Percentiles rank a stretch among this genome's conserved stretches.
Conservation (phyloP, 2,797 vertebrate species). For the Oreochromis mossambicus region DNA sequence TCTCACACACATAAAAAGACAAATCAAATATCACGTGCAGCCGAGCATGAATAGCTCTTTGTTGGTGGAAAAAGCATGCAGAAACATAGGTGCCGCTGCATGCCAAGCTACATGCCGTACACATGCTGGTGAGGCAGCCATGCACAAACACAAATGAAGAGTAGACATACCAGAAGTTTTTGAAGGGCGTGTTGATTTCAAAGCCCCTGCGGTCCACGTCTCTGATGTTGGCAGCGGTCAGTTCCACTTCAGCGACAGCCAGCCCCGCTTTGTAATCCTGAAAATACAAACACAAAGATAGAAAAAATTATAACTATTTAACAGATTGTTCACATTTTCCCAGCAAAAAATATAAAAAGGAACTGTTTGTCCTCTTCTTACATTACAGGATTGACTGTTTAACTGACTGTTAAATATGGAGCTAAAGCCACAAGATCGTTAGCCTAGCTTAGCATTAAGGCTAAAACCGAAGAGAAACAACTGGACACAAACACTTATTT, state of each 20-base stretch:
- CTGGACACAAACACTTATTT: not conserved
- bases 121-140: not conserved
- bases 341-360: not conserved
- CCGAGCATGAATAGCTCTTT: not conserved
- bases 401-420: not conserved
- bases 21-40: not conserved
- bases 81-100: not conserved
- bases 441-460: not conserved
- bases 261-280: slow-evolving; percentile 90
- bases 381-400: not conserved
- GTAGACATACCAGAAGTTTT: slow-evolving; percentile 87
- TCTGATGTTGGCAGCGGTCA: slow-evolving; percentile 89
- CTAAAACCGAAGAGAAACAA: not conserved
- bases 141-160: slow-evolving; percentile 5
- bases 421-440: not conserved
- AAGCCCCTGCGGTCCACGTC: slow-evolving; percentile 85
- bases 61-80: not conserved
- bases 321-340: not conserved
- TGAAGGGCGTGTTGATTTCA: slow-evolving; percentile 95
- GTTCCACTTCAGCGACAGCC: slow-evolving; percentile 85
- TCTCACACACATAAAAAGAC: not conserved
- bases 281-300: slow-evolving; percentile 7
- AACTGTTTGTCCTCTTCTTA: not conserved
- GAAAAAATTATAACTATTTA: not conserved
- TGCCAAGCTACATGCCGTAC: not conserved